Evolutionary conservation across 2,797 vertebrate species (phyloP).

Genomic region (Crocodylus rhombifer): DNA sequence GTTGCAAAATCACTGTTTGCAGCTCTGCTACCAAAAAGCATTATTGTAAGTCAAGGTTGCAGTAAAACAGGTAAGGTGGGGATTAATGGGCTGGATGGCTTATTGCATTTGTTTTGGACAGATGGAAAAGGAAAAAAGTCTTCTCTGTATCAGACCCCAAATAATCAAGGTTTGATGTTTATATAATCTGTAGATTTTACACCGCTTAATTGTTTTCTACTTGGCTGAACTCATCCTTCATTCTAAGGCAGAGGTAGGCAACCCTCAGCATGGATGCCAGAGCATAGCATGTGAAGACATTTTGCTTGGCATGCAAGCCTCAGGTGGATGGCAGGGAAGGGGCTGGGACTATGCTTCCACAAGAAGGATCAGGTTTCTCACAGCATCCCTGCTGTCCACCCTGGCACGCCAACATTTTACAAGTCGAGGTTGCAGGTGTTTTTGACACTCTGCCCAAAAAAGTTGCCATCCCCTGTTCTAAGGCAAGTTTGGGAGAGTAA

Average conservation of each 20-base stretch:
- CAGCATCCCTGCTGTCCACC: too few species aligned
- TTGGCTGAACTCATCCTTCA: slow-evolving; percentile 38
- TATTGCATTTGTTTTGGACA: slow-evolving; percentile 39
- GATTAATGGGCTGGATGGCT: slow-evolving; percentile 9
- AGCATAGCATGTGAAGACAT: too few species aligned
- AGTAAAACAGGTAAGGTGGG: slow-evolving; percentile 23
- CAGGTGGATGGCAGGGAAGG: too few species aligned
- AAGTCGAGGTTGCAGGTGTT: too few species aligned
- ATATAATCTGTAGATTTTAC: slow-evolving; percentile 1
- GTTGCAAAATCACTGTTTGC: slow-evolving; percentile 48
- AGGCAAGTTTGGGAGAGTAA: neutral
- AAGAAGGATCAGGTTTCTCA: too few species aligned
- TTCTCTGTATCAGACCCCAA: neutral
- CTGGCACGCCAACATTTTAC: too few species aligned
- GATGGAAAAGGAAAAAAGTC: slow-evolving; percentile 17
- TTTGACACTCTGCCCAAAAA: too few species aligned
- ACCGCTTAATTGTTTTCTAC: slow-evolving; percentile 22
- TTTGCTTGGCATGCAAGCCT: too few species aligned
- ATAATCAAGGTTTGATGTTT: slow-evolving; percentile 44
- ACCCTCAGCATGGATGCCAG: neutral
- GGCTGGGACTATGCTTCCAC: too few species aligned
- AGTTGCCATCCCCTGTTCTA: too few species aligned
- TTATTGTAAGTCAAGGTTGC: slow-evolving; percentile 36
- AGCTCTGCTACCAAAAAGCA: slow-evolving; percentile 24
- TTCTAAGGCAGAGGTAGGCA: slow-evolving; percentile 34